Percentiles rank a stretch among this genome's conserved stretches.
Conservation (phyloP, 2,113 vertebrate species). For the Onychorhynchus coronatus region DNA sequence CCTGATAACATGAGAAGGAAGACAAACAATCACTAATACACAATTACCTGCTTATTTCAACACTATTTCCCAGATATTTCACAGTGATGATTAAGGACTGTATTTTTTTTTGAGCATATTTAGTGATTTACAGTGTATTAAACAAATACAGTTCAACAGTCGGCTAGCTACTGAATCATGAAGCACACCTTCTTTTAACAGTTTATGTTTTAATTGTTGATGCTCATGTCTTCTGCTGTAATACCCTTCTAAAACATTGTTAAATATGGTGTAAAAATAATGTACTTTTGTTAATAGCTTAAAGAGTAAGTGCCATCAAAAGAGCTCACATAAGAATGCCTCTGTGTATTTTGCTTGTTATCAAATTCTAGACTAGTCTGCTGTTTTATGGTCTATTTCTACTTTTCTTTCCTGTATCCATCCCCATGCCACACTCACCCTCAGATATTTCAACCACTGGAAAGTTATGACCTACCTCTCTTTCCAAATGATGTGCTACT, state of each 20-base stretch:
- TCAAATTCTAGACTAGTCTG: not conserved
- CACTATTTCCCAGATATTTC: not conserved
- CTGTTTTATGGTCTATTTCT: not conserved
- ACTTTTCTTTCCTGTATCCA: not conserved
- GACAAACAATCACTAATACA: not conserved
- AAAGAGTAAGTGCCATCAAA: not conserved
- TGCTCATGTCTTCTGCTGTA: not conserved
- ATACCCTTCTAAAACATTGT: not conserved
- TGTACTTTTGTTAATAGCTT: not conserved
- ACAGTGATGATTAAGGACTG: not conserved
- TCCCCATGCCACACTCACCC: not conserved
- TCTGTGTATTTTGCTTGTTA: not conserved
- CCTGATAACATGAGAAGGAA: not conserved
- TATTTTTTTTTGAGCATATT: not conserved
- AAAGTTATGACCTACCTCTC: not conserved
- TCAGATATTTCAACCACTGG: not conserved
- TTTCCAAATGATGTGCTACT: not conserved
- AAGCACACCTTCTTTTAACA: not conserved
- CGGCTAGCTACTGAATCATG: not conserved
- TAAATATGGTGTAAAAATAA: not conserved
- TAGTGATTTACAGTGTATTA: not conserved
- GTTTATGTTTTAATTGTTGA: not conserved
- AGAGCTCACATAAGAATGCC: not conserved
- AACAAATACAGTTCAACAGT: not conserved
- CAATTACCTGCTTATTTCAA: not conserved